These are phyloP conservation scores for Sylvietta virens DNA, from an alignment of 2,113 vertebrate genomes.

Conservation along the genomic window DNA sequence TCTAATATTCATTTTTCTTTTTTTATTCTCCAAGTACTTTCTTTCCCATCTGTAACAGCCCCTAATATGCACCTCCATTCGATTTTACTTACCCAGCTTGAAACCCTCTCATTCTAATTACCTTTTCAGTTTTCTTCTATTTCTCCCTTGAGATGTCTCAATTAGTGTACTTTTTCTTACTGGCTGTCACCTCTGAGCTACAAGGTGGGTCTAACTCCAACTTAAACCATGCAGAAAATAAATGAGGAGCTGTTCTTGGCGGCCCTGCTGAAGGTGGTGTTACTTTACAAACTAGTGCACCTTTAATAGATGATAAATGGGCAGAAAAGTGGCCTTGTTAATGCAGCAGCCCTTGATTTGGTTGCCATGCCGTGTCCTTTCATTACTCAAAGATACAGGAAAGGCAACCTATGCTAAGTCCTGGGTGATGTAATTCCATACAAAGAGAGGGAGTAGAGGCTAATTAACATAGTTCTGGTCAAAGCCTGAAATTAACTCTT, in stretches of 20 bases:
- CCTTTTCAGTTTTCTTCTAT: slow-evolving; percentile 71
- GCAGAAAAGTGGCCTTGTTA: slow-evolving; percentile 75
- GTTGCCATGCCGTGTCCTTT: slow-evolving; percentile 63
- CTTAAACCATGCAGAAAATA: slow-evolving; percentile 77
- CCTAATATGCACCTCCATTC: slow-evolving; percentile 65
- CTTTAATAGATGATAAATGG: slow-evolving; percentile 86
- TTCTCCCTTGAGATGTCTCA: slow-evolving; percentile 78
- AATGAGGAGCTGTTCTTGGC: slow-evolving; percentile 75
- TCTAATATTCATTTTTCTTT: slow-evolving; percentile 51
- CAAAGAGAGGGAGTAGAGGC: slow-evolving; percentile 25
- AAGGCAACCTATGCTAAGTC: slow-evolving; percentile 54
- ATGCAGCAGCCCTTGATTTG: slow-evolving; percentile 68
- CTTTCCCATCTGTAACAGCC: slow-evolving; percentile 61
- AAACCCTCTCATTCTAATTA: slow-evolving; percentile 78
- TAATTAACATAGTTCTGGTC: slow-evolving; percentile 76
- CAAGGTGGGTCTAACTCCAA: slow-evolving; percentile 75
- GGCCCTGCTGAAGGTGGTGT: slow-evolving; percentile 72
- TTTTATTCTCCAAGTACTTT: slow-evolving; percentile 40
- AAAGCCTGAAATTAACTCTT: slow-evolving; percentile 73
- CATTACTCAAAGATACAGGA: slow-evolving; percentile 73
- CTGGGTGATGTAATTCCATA: slow-evolving; percentile 55
- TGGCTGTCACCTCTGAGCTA: slow-evolving; percentile 75
- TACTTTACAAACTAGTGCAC: slow-evolving; percentile 74
- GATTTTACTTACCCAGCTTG: slow-evolving; percentile 73
- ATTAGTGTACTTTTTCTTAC: slow-evolving; percentile 80